These are phyloP conservation scores for Proterorhinus semilunaris DNA, from an alignment of 2,113 vertebrate genomes.

Conservation along the genomic window DNA sequence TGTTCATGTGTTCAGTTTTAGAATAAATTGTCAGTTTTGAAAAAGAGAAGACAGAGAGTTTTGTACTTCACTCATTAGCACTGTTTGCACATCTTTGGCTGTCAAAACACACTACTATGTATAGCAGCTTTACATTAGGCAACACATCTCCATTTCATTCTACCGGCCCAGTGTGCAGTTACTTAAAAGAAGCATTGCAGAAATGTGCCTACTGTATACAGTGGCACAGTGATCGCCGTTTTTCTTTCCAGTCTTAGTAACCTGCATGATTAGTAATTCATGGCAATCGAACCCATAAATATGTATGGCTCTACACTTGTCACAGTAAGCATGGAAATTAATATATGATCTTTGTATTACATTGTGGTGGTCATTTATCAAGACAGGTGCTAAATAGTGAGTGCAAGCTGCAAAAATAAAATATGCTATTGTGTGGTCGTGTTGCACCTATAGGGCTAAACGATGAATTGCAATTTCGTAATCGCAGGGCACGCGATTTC, in stretches of 20 bases:
- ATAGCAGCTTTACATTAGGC: conserved; percentile 45
- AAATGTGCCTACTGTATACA: neutral
- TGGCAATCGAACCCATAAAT: too few relatives aligned
- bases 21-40: neutral
- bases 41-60: neutral
- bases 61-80: conserved; percentile 14
- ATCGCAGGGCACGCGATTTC: too few relatives aligned
- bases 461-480: too few relatives aligned
- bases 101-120: conserved; percentile 39
- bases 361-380: too few relatives aligned
- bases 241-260: neutral
- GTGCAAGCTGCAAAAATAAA: too few relatives aligned
- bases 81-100: conserved; percentile 7
- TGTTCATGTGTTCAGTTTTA: neutral
- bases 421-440: too few relatives aligned
- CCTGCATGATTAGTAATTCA: neutral
- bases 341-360: too few relatives aligned
- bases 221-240: neutral
- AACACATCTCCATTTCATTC: conserved; percentile 31
- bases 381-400: too few relatives aligned
- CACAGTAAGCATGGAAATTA: too few relatives aligned
- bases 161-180: conserved; percentile 25
- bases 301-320: too few relatives aligned
- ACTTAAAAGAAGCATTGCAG: conserved; percentile 26
- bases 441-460: too few relatives aligned